A percentile compares a stretch with the other conserved stretches of the same genome.
Conservation (phyloP, 2,113 vertebrate genomes). For the Charina bottae region DNA sequence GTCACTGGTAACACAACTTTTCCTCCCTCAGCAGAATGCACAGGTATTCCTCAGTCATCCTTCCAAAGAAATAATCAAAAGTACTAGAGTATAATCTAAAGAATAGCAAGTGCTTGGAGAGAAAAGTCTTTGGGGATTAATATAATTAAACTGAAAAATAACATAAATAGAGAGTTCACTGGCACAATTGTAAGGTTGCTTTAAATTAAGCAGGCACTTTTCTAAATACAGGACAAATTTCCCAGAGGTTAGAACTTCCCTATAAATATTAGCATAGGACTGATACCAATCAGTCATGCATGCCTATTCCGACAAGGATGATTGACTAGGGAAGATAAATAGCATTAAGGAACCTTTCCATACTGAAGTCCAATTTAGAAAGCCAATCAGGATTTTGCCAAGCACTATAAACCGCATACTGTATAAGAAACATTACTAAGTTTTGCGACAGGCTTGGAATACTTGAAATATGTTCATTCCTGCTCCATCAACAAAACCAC, state of each 20-base stretch:
- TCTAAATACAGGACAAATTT: constrained; percentile 59
- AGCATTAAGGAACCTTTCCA: neutral
- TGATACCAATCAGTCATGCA: neutral
- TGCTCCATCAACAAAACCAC: too few relatives aligned
- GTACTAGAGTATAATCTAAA: neutral
- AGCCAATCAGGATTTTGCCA: neutral
- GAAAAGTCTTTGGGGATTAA: constrained; percentile 36
- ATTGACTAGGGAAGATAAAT: neutral
- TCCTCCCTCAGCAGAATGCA: neutral
- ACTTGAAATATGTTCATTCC: neutral
- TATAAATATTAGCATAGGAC: neutral
- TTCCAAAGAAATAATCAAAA: constrained; percentile 18
- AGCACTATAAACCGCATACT: neutral
- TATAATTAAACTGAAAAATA: constrained; percentile 46
- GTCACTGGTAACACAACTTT: neutral
- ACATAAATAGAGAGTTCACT: constrained; percentile 32
- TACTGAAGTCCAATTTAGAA: neutral
- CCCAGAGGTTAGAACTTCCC: neutral
- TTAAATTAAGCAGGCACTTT: constrained; percentile 49
- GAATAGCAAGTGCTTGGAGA: neutral
- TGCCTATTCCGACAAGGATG: neutral
- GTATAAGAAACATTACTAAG: neutral
- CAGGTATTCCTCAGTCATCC: constrained; percentile 38
- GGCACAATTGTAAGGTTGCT: neutral
- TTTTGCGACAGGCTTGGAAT: neutral